Base-by-base conservation (phyloP, 2,888 invertebrate species). In the Alsophila aescularia region DNA sequence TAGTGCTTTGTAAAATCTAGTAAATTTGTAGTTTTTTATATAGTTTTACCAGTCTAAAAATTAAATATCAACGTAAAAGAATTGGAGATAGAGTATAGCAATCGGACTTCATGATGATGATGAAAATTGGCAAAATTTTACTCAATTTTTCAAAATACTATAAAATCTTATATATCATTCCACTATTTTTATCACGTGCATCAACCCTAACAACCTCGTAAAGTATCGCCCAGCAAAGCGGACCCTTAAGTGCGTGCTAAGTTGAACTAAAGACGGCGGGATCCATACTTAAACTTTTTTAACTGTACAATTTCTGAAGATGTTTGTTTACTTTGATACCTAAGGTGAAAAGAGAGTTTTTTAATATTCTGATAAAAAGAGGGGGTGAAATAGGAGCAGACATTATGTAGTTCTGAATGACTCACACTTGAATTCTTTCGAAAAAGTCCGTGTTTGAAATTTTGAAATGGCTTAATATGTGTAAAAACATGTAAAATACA, bases 241-340 rank as follows among this genome's bases (percentile, higher is more conserved):
- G 54, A 29, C 58, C 57, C 70, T 69, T 69, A 70, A 75, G 71
- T 65, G 69, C 69, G 72, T 72, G 71, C 69, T 74, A 75, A 75
- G 73, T 67, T 69, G 59, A 62, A 69, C 77, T 77, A 70, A 64
- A 67, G 67, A 52, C 62, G 69, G 68, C 66, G 66, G 66, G 73
- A 69, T 68, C 58, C 56, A 58, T 69, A 70, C 67, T 62, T 66
- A 66, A 62, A 70, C 67, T 64, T 67, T 75, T 75, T 66, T 45
- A 64, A 69, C 67, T 58, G 60, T 47, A 67, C 63, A 58, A 57
- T 69, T 71, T 69, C 64, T 64, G 39, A 42, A 59, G 58, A 55
- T 62, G 58, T 66, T 66, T 67, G 66, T 64, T 64, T 64, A 64
- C 67, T 58, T 61, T 62, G 42, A 64, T 60, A 60, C 66, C 54